Base-by-base conservation (phyloP, 2,113 vertebrate species). In the Cynocephalus volans region DNA sequence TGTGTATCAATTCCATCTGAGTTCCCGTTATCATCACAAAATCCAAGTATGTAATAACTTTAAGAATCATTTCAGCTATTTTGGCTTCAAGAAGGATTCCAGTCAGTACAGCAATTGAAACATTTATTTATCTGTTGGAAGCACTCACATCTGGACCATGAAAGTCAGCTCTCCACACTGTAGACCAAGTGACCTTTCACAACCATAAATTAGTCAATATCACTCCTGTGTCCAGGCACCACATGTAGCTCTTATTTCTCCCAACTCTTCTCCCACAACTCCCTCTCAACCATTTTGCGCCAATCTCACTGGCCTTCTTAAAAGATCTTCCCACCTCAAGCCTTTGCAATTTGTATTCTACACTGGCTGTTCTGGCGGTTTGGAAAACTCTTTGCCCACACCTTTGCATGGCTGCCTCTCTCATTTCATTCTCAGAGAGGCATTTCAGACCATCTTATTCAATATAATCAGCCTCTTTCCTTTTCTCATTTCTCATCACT, bases 51-150 rank as follows among this genome's bases (percentile, higher is more conserved):
- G 92, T 76, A 85, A 45, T 86, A 70, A 95, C 15, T 52, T 19
- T 54, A 83, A n/a, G n/a, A 90, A 96, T 72, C 26, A 90, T 73
- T 84, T 92, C 41, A 91, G 36, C 52, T 92, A 21, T 48, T 94
- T 90, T 85, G 33, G 18, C 58, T 93, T 94, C 60, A 76, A 45
- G 33, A 82, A 69, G 14, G 19, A 76, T 72, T 94, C n/a, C 10
- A 65, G 6, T 80, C 10, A 65, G 6, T 80, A 76, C 9, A 96
- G 15, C 36, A 84, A 77, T 1, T 67, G 41, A 96, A 94, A 94
- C 3, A 48, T 79, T 83, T 85, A 36, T 77, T 89, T 95, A 73
- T 90, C 26, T 60, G 26, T 62, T 76, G 45, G 31, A 50, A 95
- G 64, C 12, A 28, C 23, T 50, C 3, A 88, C 58, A 17, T 60